Conservation (phyloP, 2,797 vertebrate species). For the Acanthurus tractus region DNA sequence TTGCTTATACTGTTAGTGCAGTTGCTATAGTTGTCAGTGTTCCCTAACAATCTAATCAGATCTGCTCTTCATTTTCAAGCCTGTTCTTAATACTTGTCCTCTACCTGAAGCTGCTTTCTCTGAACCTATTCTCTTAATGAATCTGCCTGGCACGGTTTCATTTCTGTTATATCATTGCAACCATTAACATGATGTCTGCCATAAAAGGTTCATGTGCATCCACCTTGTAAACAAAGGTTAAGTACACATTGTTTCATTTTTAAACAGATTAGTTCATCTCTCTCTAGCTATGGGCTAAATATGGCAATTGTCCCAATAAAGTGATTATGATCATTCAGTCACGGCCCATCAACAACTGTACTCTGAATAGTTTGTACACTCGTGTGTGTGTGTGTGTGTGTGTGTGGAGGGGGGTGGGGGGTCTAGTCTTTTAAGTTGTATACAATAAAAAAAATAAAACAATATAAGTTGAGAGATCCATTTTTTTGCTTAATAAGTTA, state of each 20-base stretch:
- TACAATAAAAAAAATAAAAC: too few relatives aligned
- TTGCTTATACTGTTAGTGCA: background rate
- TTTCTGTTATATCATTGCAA: background rate
- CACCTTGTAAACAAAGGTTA: background rate
- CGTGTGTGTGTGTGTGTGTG: background rate
- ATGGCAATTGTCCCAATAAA: background rate
- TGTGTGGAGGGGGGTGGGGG: background rate
- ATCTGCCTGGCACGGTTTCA: background rate
- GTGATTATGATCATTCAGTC: background rate
- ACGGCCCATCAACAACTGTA: background rate
- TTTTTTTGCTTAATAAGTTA: too few relatives aligned
- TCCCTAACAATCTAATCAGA: background rate
- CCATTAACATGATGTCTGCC: background rate
- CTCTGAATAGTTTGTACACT: background rate
- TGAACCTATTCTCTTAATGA: too few relatives aligned
- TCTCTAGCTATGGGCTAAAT: background rate
- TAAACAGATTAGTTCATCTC: background rate
- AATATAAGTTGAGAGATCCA: too few relatives aligned
- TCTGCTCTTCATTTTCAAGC: too few relatives aligned
- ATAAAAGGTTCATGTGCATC: background rate
- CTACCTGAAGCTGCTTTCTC: background rate
- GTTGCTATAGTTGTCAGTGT: background rate
- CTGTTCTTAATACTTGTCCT: background rate
- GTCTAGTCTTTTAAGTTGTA: too few relatives aligned
- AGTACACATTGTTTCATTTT: background rate